phyloP scores from a whole-genome alignment of 2,113 vertebrate genomes.

The Xiphophorus hellerii region DNA sequence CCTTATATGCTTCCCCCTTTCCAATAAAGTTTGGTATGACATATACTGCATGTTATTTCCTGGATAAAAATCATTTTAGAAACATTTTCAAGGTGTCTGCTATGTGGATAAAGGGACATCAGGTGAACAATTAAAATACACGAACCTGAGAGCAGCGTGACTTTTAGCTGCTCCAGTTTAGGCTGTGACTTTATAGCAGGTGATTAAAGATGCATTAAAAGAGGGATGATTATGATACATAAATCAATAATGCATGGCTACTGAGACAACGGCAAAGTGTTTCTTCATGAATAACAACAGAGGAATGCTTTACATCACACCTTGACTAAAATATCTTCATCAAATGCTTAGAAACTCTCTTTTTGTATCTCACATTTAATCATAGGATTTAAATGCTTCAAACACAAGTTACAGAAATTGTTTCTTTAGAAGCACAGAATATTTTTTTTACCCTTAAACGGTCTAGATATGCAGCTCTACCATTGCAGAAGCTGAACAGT shows the following conservation, averaged over 20 bases:
- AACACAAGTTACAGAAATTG: background rate
- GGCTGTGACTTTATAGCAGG: conserved; percentile 50
- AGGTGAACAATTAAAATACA: conserved; percentile 18
- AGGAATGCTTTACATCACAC: conserved; percentile 65
- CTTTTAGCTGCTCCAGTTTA: conserved; percentile 36
- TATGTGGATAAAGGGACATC: conserved; percentile 9
- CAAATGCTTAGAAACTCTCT: conserved; percentile 30
- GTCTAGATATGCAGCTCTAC: background rate
- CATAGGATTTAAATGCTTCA: conserved; percentile 29
- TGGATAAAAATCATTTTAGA: background rate
- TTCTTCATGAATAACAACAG: conserved; percentile 51
- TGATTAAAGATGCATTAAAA: conserved; percentile 74
- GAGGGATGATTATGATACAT: conserved; percentile 69
- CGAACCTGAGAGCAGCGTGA: conserved; percentile 7
- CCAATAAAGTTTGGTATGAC: no score
- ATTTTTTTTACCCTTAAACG: background rate
- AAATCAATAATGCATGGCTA: conserved; percentile 78
- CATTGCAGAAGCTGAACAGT: background rate
- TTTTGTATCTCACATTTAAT: conserved; percentile 36
- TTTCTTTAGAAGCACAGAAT: background rate
- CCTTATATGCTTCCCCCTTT: no score
- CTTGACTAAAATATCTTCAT: conserved; percentile 55
- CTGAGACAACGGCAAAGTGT: conserved; percentile 66
- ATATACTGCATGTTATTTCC: background rate
- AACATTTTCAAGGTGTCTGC: background rate